Evolutionary conservation across 2,113 vertebrate species (phyloP).

Genomic region (Butorides virescens): DNA sequence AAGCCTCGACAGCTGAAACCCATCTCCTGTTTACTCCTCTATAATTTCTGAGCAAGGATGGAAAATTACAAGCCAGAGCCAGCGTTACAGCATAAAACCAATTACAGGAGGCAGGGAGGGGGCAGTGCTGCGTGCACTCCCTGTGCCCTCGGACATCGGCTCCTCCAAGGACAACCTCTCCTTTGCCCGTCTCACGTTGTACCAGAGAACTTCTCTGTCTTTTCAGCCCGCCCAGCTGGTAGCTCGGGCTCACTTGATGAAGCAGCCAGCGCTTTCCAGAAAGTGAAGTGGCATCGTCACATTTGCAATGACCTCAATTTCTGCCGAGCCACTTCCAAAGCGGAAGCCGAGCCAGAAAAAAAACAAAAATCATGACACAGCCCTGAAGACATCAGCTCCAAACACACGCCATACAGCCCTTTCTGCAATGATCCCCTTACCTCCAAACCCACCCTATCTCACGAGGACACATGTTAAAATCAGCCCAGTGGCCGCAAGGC

Average conservation of each 20-base stretch:
- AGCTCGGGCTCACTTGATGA: not conserved
- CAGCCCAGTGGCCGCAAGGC: not conserved
- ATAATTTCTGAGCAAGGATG: constrained; percentile 16
- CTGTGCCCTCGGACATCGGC: fast-evolving
- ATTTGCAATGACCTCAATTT: not conserved
- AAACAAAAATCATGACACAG: not conserved
- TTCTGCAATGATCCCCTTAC: not conserved
- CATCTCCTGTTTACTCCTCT: constrained; percentile 21
- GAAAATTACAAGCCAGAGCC: constrained; percentile 15
- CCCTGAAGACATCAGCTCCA: not conserved
- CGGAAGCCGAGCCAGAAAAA: not conserved
- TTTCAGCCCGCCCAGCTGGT: not conserved
- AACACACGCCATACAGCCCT: fast-evolving
- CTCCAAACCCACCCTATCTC: not conserved
- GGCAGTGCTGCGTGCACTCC: not conserved
- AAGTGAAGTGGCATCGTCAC: not conserved
- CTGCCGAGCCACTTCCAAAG: not conserved
- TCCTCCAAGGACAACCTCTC: not conserved
- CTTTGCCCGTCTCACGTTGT: not conserved
- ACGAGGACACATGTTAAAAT: not conserved
- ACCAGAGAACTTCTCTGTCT: not conserved
- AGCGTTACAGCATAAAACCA: not conserved
- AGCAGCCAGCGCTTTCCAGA: not conserved
- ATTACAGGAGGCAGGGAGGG: fast-evolving
- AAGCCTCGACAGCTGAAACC: not conserved